phyloP scores from a whole-genome alignment of 2,797 vertebrate species.

The Hippoglossus hippoglossus region DNA sequence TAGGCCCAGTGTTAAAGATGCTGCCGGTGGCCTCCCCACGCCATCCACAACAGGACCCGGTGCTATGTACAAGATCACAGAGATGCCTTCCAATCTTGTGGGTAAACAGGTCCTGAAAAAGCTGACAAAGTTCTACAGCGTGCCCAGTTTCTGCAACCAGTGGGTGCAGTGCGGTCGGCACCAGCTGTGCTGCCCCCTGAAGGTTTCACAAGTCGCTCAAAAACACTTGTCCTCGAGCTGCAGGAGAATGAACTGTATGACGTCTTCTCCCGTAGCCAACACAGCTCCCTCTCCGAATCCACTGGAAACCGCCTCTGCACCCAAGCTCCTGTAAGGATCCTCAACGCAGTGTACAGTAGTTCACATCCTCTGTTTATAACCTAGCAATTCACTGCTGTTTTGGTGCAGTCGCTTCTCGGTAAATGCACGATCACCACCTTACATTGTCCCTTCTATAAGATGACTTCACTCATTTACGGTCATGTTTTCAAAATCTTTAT shows the following conservation, averaged over 20 bases:
- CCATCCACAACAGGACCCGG: slow-evolving; percentile 43
- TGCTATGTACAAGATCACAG: slow-evolving; percentile 82
- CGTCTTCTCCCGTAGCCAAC: slow-evolving; percentile 53
- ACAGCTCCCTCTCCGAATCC: slow-evolving; percentile 40
- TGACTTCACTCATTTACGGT: not conserved
- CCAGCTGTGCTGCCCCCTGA: slow-evolving; percentile 89
- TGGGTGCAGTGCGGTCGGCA: slow-evolving; percentile 88
- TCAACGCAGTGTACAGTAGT: not conserved
- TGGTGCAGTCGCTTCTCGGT: not conserved
- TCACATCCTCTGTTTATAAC: not conserved
- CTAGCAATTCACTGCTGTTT: not conserved
- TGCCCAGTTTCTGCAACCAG: slow-evolving; percentile 92
- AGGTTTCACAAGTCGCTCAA: slow-evolving; percentile 74
- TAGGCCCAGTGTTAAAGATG: slow-evolving; percentile 26
- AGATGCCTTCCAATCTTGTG: slow-evolving; percentile 82
- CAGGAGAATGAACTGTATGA: slow-evolving; percentile 69
- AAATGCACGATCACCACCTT: not conserved
- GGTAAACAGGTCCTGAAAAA: slow-evolving; percentile 89
- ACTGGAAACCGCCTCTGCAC: slow-evolving; percentile 36
- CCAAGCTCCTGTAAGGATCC: slow-evolving; percentile 28
- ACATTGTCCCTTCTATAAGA: not conserved
- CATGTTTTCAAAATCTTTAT: slow-evolving; percentile 18
- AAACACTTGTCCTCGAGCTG: slow-evolving; percentile 72
- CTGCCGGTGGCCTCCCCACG: slow-evolving; percentile 12
- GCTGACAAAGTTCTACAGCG: slow-evolving; percentile 93